Conservation (phyloP, 2,888 invertebrate genomes). For the Leptinotarsa peninsularis region DNA sequence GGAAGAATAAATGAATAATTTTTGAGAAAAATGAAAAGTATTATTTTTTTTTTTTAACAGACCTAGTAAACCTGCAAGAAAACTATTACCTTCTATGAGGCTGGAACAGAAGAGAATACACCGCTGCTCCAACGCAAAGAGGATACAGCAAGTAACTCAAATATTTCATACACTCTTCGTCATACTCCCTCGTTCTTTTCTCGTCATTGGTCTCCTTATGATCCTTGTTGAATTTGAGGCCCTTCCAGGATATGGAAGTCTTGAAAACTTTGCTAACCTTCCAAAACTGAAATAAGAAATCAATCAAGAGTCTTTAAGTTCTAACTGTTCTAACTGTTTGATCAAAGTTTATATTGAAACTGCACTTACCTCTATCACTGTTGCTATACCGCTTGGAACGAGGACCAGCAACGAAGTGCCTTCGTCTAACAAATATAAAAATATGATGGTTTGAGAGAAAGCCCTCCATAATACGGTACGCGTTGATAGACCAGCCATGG, state of each 20-base stretch:
- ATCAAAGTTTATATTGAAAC: no score
- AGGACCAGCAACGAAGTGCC: constrained; percentile 90
- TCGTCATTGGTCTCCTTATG: constrained; percentile 73
- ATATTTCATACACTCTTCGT: constrained; percentile 93
- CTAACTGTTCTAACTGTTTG: no score
- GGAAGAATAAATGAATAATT: no score
- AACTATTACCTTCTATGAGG: constrained; percentile 87
- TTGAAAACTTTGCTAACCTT: constrained; percentile 94
- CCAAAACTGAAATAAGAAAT: constrained; percentile 77
- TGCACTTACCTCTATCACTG: constrained; percentile 84
- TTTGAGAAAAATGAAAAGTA: no score
- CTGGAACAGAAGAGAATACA: constrained; percentile 92
- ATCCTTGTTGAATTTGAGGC: constrained; percentile 63
- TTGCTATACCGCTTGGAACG: constrained; percentile 86
- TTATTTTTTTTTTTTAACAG: no score
- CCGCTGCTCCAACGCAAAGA: constrained; percentile 85
- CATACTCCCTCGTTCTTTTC: constrained; percentile 84
- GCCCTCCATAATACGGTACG: constrained; percentile 93
- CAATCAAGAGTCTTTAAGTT: neutral
- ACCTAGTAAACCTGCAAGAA: neutral
- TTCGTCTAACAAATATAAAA: constrained; percentile 92
- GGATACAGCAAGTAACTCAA: constrained; percentile 91
- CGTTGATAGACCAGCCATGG: constrained; percentile 90
- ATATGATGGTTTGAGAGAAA: constrained; percentile 91
- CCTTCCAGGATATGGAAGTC: constrained; percentile 65